These are phyloP conservation scores for Sebastes dallii DNA, from an alignment of 2,797 vertebrate species.

Conservation along the genomic window DNA sequence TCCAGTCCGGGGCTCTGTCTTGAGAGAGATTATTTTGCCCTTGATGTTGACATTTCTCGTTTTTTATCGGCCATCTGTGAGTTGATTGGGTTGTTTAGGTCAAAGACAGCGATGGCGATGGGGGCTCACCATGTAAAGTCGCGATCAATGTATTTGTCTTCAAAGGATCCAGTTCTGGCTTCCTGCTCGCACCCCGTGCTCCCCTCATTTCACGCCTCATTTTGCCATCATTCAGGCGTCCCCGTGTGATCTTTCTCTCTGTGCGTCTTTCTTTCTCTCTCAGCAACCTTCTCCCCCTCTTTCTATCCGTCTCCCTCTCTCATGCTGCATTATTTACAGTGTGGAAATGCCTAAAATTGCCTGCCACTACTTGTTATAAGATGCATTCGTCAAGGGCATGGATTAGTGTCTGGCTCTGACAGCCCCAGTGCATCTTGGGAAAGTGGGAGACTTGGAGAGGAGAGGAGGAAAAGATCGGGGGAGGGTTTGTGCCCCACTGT, in stretches of 20 bases:
- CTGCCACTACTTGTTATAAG: constrained; percentile 80
- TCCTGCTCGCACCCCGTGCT: constrained; percentile 16
- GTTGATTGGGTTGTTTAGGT: constrained; percentile 15
- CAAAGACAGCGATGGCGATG: background rate
- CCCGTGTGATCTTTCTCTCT: constrained; percentile 47
- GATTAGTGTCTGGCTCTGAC: constrained; percentile 70
- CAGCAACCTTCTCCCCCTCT: background rate
- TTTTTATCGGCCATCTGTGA: constrained; percentile 15
- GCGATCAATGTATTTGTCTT: constrained; percentile 50
- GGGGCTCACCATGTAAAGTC: constrained; percentile 16
- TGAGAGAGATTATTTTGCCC: constrained; percentile 4
- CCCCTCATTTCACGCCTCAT: constrained; percentile 72
- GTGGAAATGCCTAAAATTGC: constrained; percentile 79
- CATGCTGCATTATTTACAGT: constrained; percentile 77
- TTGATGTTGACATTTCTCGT: constrained; percentile 29
- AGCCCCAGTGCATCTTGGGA: constrained; percentile 72
- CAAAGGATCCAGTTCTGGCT: constrained; percentile 20
- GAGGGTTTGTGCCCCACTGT: constrained; percentile 23
- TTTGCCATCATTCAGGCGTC: constrained; percentile 69
- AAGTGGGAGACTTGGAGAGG: constrained; percentile 26
- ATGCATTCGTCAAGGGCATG: constrained; percentile 80
- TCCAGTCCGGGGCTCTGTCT: background rate
- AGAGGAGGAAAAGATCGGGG: background rate
- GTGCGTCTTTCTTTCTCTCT: constrained; percentile 32
- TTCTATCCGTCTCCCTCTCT: constrained; percentile 38